These are phyloP conservation scores for Anoncus sp. DNA, from an alignment of 2,888 invertebrate species.

Conservation along the genomic window DNA sequence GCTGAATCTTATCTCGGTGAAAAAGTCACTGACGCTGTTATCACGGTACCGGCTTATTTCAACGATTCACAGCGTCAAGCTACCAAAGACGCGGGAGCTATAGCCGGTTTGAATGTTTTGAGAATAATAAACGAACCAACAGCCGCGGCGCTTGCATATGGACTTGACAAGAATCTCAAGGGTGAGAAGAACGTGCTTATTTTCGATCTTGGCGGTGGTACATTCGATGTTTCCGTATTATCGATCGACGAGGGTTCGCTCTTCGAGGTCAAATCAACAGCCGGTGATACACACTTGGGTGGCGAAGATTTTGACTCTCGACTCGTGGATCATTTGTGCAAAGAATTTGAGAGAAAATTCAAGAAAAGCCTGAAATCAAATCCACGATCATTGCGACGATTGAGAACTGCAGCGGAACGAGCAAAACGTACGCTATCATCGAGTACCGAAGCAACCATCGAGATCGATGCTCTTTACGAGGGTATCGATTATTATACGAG, in stretches of 20 bases:
- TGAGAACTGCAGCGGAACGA: conserved; percentile 90
- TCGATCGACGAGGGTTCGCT: conserved; percentile 90
- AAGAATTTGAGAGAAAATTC: conserved; percentile 90
- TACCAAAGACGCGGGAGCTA: conserved; percentile 89
- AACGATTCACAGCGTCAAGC: conserved; percentile 88
- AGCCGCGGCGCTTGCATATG: conserved; percentile 88
- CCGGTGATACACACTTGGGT: conserved; percentile 93
- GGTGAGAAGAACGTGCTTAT: conserved; percentile 87
- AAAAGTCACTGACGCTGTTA: conserved; percentile 89
- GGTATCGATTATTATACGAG: conserved; percentile 89
- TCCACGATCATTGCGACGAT: conserved; percentile 87
- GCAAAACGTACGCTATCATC: conserved; percentile 91
- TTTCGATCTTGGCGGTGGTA: conserved; percentile 88
- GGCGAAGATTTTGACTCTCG: conserved; percentile 85
- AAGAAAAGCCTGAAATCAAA: conserved; percentile 88
- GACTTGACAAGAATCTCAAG: conserved; percentile 88
- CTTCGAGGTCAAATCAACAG: conserved; percentile 92
- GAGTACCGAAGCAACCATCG: conserved; percentile 89
- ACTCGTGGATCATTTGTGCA: conserved; percentile 87
- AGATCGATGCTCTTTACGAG: conserved; percentile 90
- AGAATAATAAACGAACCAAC: conserved; percentile 88
- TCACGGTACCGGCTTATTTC: conserved; percentile 93
- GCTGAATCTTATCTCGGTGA: conserved; percentile 90
- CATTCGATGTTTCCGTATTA: conserved; percentile 92
- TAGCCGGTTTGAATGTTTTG: conserved; percentile 88